Evolutionary conservation across 2,888 invertebrate species (phyloP), one percentile per base, ranked within the genome.

Genomic region (Dasypolia templi): DNA sequence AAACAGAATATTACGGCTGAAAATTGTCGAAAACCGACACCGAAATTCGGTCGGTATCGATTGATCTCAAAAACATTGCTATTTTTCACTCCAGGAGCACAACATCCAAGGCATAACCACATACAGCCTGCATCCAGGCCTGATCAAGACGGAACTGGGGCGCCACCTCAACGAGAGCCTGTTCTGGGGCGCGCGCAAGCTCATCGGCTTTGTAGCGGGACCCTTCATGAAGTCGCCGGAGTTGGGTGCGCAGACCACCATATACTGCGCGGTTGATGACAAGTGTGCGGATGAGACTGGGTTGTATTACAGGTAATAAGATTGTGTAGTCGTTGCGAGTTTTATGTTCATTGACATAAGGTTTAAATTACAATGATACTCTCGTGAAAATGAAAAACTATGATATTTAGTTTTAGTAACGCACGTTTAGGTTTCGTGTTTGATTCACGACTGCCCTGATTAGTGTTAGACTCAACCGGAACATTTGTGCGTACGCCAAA

Each of bases 241-340:
- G 81, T 96, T 97, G 79, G 98, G 98, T 3, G 98, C 98, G 0
- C 98, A 98, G 93, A 98, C 98, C 2, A 97, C 97, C 0, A 96
- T 98, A 72, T 97, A 98, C 90, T 98, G 98, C 88, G 96, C 97
- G 0, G 94, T 98, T 0, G 97, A 97, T 81, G 97, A 97, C 80
- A 96, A 97, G 83, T 97, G 97, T 82, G 97, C 94, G 0, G 91
- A 95, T 35, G 97, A 97, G 90, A 97, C 97, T 62, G 97, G 97
- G 14, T 88, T 97, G 17, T 97, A 97, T 89, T 97, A 97, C 88
- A 96, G 95, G 97, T 97, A 91, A 64, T 3, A 14, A 66, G 9
- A 26, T 22, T 42, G 6, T 32, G 5, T 32, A 58, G 19, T 26
- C 3, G 11, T 58, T 51, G 26, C 29, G 9, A 63, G 22, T 29